phyloP scores from a whole-genome alignment of 2,113 vertebrate genomes.

The Platichthys flesus region DNA sequence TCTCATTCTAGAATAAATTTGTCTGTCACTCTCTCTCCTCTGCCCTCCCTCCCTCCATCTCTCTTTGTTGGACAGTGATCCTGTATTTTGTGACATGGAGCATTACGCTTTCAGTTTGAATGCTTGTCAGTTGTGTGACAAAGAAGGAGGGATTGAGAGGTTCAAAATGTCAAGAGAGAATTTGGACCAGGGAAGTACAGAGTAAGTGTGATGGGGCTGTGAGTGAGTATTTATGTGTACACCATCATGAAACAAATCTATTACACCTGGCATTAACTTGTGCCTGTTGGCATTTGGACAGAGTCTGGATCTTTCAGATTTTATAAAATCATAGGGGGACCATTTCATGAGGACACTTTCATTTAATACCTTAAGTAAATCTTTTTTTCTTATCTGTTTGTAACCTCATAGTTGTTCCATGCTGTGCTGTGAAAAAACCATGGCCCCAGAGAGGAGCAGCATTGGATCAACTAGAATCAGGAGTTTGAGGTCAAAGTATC shows the following conservation, averaged over 20 bases:
- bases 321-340: neutral
- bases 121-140: constrained; percentile 63
- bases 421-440: neutral
- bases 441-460: neutral
- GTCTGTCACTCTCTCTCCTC: constrained; percentile 51
- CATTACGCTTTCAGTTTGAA: constrained; percentile 61
- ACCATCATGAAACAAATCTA: neutral
- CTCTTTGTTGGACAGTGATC: constrained; percentile 65
- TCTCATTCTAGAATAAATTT: constrained; percentile 61
- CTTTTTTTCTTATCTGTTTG: neutral
- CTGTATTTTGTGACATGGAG: constrained; percentile 54
- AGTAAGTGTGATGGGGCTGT: constrained; percentile 28
- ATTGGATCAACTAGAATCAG: neutral
- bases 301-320: neutral
- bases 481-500: neutral
- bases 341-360: neutral
- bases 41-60: neutral
- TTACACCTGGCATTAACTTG: constrained; percentile 1
- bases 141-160: constrained; percentile 63
- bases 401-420: no score
- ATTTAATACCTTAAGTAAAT: neutral
- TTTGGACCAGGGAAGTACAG: constrained; percentile 22
- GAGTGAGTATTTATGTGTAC: constrained; percentile 43
- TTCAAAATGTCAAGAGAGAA: constrained; percentile 63
- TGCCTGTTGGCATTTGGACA: neutral